Conservation (phyloP, 2,888 invertebrate genomes). For the Griposia aprilina region DNA sequence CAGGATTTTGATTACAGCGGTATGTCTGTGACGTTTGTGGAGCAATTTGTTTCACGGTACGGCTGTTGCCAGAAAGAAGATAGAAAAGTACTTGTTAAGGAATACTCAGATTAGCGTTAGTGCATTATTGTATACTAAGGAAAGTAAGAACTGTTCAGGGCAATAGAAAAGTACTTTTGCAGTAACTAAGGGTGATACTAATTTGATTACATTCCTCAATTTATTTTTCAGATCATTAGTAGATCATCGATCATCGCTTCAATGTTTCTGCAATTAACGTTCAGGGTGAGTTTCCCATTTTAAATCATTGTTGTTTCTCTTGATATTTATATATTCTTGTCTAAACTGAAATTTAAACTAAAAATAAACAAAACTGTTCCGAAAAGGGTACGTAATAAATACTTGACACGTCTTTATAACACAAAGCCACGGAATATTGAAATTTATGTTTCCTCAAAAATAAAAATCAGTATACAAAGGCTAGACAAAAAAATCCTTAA, state of each 20-base stretch:
- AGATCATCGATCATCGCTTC: no score
- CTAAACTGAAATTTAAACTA: neutral
- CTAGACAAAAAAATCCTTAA: slow-evolving; percentile 77
- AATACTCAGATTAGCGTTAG: neutral
- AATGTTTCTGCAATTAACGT: neutral
- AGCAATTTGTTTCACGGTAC: slow-evolving; percentile 37
- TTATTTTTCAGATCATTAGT: neutral
- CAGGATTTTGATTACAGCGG: slow-evolving; percentile 30
- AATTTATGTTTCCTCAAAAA: slow-evolving; percentile 69
- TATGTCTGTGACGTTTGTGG: slow-evolving; percentile 35
- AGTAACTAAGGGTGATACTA: neutral
- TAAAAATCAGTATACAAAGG: slow-evolving; percentile 73
- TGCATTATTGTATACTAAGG: neutral
- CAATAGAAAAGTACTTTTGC: neutral
- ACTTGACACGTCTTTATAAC: slow-evolving; percentile 52
- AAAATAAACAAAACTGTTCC: slow-evolving; percentile 18
- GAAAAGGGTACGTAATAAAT: slow-evolving; percentile 49
- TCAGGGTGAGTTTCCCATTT: neutral
- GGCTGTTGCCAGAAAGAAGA: neutral
- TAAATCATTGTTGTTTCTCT: neutral
- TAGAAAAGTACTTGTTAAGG: neutral
- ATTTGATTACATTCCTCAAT: neutral
- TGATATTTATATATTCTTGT: neutral
- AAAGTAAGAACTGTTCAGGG: neutral
- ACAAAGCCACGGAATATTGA: slow-evolving; percentile 56